A percentile compares a stretch with the other conserved stretches of the same genome.
phyloP scores from a whole-genome alignment of 2,888 invertebrate genomes.

The Dermolepida albohirtum region DNA sequence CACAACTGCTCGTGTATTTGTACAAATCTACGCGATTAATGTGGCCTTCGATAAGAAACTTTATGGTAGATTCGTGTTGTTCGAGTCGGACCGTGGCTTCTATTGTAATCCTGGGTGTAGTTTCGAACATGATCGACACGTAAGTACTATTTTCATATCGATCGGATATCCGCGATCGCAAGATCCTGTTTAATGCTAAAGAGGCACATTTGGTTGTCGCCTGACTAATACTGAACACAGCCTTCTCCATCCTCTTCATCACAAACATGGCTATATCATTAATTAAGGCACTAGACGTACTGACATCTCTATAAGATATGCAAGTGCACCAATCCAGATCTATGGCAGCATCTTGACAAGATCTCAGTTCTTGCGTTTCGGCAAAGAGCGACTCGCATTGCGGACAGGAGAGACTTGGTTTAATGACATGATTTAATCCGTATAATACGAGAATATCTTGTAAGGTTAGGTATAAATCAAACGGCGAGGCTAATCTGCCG shows the following conservation, averaged over 20 bases:
- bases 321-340: conserved; percentile 83
- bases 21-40: conserved; percentile 73
- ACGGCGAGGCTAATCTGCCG: conserved; percentile 78
- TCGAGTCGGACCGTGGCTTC: conserved; percentile 27
- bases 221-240: conserved; percentile 46
- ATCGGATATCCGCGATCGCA: conserved; percentile 10
- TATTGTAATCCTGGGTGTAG: conserved; percentile 13
- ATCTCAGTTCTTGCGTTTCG: conserved; percentile 70
- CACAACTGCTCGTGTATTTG: conserved; percentile 67
- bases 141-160: conserved; percentile 6
- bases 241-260: conserved; percentile 54
- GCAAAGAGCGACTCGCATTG: conserved; percentile 75
- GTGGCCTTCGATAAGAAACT: conserved; percentile 69
- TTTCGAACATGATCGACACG: conserved; percentile 19
- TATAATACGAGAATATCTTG: conserved; percentile 72
- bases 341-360: conserved; percentile 77
- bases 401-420: conserved; percentile 67
- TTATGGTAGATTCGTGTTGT: neutral
- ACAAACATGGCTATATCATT: conserved; percentile 68
- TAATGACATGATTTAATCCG: conserved; percentile 56
- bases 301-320: conserved; percentile 69
- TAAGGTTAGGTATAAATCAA: conserved; percentile 81
- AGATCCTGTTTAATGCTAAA: conserved; percentile 43
- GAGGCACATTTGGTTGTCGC: conserved; percentile 55
- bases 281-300: conserved; percentile 66